Percentiles rank a stretch among this genome's conserved stretches.
Conservation (phyloP, 2,797 vertebrate species). For the Vireo griseus region DNA sequence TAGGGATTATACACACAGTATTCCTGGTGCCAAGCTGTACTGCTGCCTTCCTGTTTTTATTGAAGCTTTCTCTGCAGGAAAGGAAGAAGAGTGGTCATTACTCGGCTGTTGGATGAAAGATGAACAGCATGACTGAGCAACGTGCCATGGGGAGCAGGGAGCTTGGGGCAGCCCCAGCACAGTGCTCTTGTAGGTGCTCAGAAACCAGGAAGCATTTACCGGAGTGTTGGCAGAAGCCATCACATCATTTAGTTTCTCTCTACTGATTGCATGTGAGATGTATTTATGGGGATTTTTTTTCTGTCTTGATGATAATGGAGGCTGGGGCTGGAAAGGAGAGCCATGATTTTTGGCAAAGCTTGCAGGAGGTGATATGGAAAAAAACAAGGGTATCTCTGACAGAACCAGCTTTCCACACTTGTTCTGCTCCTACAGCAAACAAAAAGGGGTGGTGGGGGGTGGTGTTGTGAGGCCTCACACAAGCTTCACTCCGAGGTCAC, state of each 20-base stretch:
- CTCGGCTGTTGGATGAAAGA: background rate
- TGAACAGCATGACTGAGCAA: background rate
- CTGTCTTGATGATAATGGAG: background rate
- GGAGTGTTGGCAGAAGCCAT: background rate
- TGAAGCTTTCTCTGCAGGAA: background rate
- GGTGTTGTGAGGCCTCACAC: background rate
- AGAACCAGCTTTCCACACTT: background rate
- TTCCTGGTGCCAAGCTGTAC: background rate
- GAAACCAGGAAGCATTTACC: background rate
- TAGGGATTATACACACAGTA: background rate
- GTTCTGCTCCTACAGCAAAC: background rate
- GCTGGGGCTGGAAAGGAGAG: background rate
- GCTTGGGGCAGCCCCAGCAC: background rate
- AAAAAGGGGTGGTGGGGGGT: background rate
- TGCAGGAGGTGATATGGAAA: background rate
- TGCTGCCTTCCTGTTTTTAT: background rate
- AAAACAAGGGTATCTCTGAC: background rate
- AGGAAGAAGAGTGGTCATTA: background rate
- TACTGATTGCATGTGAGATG: background rate
- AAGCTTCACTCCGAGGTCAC: background rate
- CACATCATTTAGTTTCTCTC: background rate
- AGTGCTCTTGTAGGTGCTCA: fast-evolving
- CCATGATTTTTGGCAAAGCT: background rate
- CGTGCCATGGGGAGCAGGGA: fast-evolving
- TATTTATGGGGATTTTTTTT: background rate